A percentile compares a stretch with the other conserved stretches of the same genome.
Evolutionary conservation across 2,113 vertebrate genomes (phyloP).

Genomic region (Calyptomena viridis): DNA sequence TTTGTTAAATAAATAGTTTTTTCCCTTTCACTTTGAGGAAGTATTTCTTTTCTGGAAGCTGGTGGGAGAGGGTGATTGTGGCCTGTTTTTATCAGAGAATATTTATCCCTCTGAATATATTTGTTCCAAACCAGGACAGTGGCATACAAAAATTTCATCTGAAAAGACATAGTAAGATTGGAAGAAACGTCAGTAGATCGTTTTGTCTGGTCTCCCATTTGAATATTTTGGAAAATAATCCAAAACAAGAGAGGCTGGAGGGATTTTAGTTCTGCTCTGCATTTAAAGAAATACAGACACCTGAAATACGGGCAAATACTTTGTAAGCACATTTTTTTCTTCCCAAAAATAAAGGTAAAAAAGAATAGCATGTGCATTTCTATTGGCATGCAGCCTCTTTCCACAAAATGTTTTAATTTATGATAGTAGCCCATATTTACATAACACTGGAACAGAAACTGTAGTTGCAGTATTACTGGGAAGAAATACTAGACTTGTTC

Average conservation of each 20-base stretch:
- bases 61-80: no score
- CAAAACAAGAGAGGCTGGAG: not conserved
- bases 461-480: not conserved
- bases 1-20: no score
- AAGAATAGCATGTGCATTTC: not conserved
- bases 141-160: not conserved
- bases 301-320: not conserved
- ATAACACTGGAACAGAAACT: not conserved
- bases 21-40: no score
- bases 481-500: not conserved
- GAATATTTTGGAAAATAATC: not conserved
- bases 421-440: not conserved
- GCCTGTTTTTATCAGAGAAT: no score
- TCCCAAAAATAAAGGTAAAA: not conserved
- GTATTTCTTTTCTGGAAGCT: no score
- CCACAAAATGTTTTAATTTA: not conserved
- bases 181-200: not conserved
- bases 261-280: not conserved
- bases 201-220: not conserved
- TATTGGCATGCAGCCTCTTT: not conserved
- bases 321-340: not conserved
- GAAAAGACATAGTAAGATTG: not conserved
- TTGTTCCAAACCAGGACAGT: no score
- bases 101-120: no score
- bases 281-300: not conserved